Conservation (phyloP, 1,140 invertebrate genomes). For the Anadara kagoshimensis region DNA sequence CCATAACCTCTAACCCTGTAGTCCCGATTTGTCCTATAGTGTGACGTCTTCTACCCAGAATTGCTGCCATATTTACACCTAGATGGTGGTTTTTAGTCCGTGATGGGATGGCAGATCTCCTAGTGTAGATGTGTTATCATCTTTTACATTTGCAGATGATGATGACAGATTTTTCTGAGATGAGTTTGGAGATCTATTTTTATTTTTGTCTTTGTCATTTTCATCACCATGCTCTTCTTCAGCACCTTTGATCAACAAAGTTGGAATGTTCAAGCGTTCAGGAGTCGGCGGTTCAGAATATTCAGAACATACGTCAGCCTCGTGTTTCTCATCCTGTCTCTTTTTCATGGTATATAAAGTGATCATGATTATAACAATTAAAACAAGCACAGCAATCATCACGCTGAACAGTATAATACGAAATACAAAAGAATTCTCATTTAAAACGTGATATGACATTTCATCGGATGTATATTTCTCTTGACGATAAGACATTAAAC, state of each 20-base stretch:
- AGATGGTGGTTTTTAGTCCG: slow-evolving; percentile 46
- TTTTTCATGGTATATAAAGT: slow-evolving; percentile 5
- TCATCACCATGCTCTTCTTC: slow-evolving; percentile 29
- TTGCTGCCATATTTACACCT: slow-evolving; percentile 60
- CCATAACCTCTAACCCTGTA: slow-evolving; percentile 47
- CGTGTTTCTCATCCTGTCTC: not conserved
- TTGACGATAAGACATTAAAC: slow-evolving; percentile 18
- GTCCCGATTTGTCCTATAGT: slow-evolving; percentile 66
- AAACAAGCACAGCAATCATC: slow-evolving; percentile 9
- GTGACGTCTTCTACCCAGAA: slow-evolving; percentile 62
- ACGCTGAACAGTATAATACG: slow-evolving; percentile 27
- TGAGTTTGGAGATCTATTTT: slow-evolving; percentile 12
- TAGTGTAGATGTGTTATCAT: slow-evolving; percentile 42
- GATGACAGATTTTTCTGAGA: slow-evolving; percentile 20
- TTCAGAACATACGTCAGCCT: slow-evolving; percentile 14
- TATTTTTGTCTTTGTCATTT: slow-evolving; percentile 13
- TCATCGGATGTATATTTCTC: not conserved
- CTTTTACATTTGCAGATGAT: slow-evolving; percentile 2
- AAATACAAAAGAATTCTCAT: slow-evolving; percentile 26
- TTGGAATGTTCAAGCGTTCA: slow-evolving; percentile 49
- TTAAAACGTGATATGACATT: slow-evolving; percentile 32
- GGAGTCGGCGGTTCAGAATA: slow-evolving; percentile 35
- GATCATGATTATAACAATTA: slow-evolving; percentile 20
- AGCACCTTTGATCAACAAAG: slow-evolving; percentile 48
- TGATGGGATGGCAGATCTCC: slow-evolving; percentile 41